Evolutionary conservation across 2,797 vertebrate species (phyloP).

Genomic region (Neosilurus hyrtlii): DNA sequence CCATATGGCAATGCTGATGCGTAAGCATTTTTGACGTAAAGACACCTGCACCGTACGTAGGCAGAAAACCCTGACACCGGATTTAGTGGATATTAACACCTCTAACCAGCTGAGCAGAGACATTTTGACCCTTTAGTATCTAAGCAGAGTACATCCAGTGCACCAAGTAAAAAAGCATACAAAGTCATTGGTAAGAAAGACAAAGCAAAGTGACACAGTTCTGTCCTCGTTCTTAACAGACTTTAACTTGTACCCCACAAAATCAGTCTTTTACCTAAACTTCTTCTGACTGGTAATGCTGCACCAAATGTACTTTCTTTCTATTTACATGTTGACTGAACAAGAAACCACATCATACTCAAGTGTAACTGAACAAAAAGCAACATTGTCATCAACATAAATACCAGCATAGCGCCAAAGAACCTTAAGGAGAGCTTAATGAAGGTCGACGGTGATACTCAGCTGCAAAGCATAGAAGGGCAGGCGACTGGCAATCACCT

Average conservation of each 20-base stretch:
- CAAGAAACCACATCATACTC: no score
- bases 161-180: constrained; percentile 32
- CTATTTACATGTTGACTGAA: background rate
- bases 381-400: constrained; percentile 51
- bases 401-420: constrained; percentile 42
- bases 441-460: constrained; percentile 73
- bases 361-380: constrained; percentile 47
- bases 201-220: background rate
- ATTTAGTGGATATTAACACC: constrained; percentile 52
- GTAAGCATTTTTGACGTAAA: constrained; percentile 54
- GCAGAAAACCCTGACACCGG: constrained; percentile 51
- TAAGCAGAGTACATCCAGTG: constrained; percentile 13
- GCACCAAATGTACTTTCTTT: background rate
- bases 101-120: constrained; percentile 49
- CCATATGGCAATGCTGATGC: constrained; percentile 53
- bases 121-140: constrained; percentile 42
- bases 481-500: constrained; percentile 75
- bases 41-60: constrained; percentile 51
- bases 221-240: background rate
- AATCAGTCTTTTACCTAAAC: no score
- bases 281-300: background rate
- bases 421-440: constrained; percentile 62
- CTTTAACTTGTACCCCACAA: background rate
- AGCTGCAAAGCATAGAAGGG: constrained; percentile 70
- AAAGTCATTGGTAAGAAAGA: constrained; percentile 26